A percentile compares a stretch with the other conserved stretches of the same genome.
Evolutionary conservation across 1,140 invertebrate species (phyloP).

Genomic region (Bombus breviceps): DNA sequence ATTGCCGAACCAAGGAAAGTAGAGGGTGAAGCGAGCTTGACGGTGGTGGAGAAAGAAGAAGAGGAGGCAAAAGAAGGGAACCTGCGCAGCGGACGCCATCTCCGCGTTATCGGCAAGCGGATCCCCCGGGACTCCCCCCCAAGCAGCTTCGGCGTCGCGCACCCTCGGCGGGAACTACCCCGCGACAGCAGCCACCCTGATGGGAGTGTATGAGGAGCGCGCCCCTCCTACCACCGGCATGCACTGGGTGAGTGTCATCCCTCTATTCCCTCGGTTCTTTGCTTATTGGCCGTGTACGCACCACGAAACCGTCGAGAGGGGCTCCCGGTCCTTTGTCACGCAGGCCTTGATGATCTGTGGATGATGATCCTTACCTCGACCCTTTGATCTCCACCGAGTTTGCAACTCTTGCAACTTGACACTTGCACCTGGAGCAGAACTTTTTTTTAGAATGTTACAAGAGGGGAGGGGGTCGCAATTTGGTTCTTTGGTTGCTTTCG

Average conservation of each 20-base stretch:
- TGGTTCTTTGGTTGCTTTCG: too few relatives aligned
- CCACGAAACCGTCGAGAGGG: not conserved
- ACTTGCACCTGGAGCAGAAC: not conserved
- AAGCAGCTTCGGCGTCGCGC: conserved; percentile 76
- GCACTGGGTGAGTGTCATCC: conserved; percentile 83
- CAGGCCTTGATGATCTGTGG: conserved; percentile 26
- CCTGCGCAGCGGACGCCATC: conserved; percentile 75
- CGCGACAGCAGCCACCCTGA: conserved; percentile 83
- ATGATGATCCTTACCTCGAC: conserved; percentile 16
- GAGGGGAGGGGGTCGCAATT: not conserved
- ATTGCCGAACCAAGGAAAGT: not conserved
- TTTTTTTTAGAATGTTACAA: not conserved
- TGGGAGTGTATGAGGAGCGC: conserved; percentile 85
- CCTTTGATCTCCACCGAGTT: conserved; percentile 6
- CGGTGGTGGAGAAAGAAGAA: conserved; percentile 40
- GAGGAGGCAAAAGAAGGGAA: conserved; percentile 61
- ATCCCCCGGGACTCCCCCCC: conserved; percentile 75
- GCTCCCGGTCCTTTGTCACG: conserved; percentile 8
- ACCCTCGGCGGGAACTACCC: conserved; percentile 80
- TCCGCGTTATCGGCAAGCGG: conserved; percentile 75
- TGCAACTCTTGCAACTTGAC: not conserved
- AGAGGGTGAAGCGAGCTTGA: conserved; percentile 42
- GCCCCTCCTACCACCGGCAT: conserved; percentile 84
- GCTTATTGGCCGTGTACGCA: conserved; percentile 53
- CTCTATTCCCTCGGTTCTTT: conserved; percentile 52